Percentiles rank a stretch among this genome's conserved stretches.
Conservation (phyloP, 2,113 vertebrate genomes). For the Scolopax mira region DNA sequence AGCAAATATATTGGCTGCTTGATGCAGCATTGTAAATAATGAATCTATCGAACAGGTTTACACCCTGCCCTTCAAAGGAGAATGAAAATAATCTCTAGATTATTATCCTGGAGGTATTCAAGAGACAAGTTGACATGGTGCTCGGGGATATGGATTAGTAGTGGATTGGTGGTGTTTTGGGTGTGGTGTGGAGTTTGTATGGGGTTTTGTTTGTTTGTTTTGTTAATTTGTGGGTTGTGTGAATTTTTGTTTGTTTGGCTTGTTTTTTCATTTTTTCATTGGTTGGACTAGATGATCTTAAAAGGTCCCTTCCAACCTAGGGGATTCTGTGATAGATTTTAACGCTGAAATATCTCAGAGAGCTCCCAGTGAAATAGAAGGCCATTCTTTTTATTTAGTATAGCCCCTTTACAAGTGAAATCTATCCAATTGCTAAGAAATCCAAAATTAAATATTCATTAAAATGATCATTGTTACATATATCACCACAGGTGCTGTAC, state of each 20-base stretch:
- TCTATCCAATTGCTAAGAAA: not conserved
- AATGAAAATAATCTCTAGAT: not conserved
- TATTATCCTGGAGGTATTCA: no score
- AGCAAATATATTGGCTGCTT: constrained; percentile 14
- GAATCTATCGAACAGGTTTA: not conserved
- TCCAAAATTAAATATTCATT: not conserved
- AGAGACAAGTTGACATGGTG: no score
- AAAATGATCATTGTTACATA: not conserved
- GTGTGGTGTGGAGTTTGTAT: no score
- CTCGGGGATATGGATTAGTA: no score
- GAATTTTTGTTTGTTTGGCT: no score
- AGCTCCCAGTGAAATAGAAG: not conserved
- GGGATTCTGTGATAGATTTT: no score
- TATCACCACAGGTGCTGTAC: accelerated
- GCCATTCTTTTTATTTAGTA: not conserved
- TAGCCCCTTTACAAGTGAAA: not conserved
- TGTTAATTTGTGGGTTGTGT: no score
- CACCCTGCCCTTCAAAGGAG: constrained; percentile 5
- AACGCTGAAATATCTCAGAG: not conserved
- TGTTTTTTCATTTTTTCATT: no score
- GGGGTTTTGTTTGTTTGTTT: no score
- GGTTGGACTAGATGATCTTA: no score
- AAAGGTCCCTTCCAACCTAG: no score
- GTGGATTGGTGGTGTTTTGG: no score
- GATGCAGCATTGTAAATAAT: constrained; percentile 18